Conservation (phyloP, 2,888 invertebrate genomes). For the Ametastegia equiseti region DNA sequence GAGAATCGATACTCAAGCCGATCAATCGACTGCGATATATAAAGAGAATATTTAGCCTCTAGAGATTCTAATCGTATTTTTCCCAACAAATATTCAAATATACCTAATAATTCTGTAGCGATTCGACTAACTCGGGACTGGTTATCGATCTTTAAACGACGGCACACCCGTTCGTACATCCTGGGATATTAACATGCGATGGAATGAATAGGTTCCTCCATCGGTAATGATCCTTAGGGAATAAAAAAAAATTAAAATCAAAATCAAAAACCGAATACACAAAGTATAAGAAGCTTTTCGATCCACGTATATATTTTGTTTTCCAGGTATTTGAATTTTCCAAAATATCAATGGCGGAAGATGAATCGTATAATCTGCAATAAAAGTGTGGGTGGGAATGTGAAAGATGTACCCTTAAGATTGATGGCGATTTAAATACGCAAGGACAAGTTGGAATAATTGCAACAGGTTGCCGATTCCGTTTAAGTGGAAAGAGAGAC, state of each 20-base stretch:
- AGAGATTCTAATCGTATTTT: slow-evolving; percentile 15
- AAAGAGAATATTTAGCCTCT: slow-evolving; percentile 17
- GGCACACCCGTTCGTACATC: neutral
- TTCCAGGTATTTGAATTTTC: no score
- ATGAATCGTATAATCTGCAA: no score
- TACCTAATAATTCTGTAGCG: neutral
- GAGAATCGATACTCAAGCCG: slow-evolving; percentile 22
- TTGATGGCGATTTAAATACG: slow-evolving; percentile 10
- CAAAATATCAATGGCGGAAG: no score
- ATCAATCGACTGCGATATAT: slow-evolving; percentile 18
- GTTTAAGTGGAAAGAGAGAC: slow-evolving; percentile 13
- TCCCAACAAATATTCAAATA: slow-evolving; percentile 34
- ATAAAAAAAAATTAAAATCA: no score
- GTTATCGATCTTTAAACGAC: neutral
- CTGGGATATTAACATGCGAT: neutral
- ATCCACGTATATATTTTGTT: no score
- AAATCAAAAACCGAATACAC: no score
- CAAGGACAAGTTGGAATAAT: neutral
- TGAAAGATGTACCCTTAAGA: neutral
- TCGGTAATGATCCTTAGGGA: no score
- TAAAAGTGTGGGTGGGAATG: no score
- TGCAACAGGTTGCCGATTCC: slow-evolving; percentile 36
- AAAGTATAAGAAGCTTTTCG: no score
- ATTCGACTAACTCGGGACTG: slow-evolving; percentile 5
- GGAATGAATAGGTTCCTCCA: neutral